These are phyloP conservation scores for human DNA, from an alignment of 2,113 vertebrate species.

Conservation along the genomic window GRCh38 chrX:52241001-52241500, in stretches of 20 bases:
- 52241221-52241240: not conserved
- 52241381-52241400: not conserved
- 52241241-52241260: not conserved
- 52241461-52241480: not conserved
- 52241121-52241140: not conserved
- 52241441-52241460: not conserved
- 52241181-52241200: not conserved
- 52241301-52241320: not conserved
- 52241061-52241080: not conserved
- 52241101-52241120: not conserved
- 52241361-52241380: not conserved
- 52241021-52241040: not conserved
- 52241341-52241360: not conserved
- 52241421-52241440: not conserved
- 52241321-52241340: not conserved
- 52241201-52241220: not conserved
- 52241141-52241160: not conserved
- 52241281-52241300: not conserved
- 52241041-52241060: not conserved
- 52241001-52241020: not conserved
- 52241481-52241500: not conserved
- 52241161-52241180: not conserved
- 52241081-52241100: not conserved
- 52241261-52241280: not conserved
- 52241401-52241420: not conserved